Conservation (phyloP, 2,113 vertebrate genomes). For the Argyrosomus japonicus region DNA sequence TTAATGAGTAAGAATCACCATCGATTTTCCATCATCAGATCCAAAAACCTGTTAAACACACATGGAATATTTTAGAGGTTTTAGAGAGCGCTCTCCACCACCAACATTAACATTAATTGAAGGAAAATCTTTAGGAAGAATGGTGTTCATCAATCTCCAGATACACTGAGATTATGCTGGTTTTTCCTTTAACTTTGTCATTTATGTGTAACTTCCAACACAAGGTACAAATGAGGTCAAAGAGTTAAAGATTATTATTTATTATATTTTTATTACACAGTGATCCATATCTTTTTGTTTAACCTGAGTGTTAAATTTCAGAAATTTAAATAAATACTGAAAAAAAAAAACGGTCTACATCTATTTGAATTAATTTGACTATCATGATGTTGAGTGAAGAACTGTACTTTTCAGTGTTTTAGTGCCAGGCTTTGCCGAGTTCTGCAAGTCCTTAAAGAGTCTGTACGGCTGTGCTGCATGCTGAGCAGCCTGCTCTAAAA, state of each 20-base stretch:
- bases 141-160: background rate
- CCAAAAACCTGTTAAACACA: background rate
- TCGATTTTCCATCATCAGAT: background rate
- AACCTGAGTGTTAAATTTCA: background rate
- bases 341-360: background rate
- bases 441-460: constrained; percentile 2
- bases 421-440: constrained; percentile 6
- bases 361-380: background rate
- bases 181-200: background rate
- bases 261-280: background rate
- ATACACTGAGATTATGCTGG: background rate
- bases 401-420: background rate
- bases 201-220: background rate
- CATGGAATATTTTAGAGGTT: background rate
- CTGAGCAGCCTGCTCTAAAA: constrained; percentile 65
- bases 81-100: background rate
- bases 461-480: constrained; percentile 57
- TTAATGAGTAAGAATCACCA: background rate
- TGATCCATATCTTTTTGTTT: background rate
- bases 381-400: background rate
- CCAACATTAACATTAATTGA: background rate
- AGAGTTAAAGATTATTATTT: background rate
- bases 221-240: background rate
- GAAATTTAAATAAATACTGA: background rate
- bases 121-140: background rate